Percentiles rank a stretch among this genome's conserved stretches.
Conservation (phyloP, 2,888 invertebrate genomes). For the Empis livida region DNA sequence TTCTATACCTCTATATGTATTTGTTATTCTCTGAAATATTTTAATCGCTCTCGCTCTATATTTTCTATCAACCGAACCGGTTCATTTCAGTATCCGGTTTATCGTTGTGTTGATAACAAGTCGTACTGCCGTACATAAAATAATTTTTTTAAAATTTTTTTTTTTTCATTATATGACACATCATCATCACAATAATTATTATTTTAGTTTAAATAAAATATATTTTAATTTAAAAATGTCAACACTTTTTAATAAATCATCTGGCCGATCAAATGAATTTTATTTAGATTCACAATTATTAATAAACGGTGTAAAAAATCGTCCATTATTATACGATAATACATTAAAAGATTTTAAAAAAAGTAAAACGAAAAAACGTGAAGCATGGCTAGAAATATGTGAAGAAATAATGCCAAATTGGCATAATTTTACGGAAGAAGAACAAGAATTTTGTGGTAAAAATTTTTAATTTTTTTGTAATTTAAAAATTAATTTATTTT, state of each 20-base stretch:
- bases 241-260: neutral
- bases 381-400: neutral
- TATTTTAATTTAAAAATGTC: neutral
- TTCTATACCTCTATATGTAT: no score
- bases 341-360: neutral
- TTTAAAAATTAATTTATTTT: no score
- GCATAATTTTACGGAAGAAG: neutral
- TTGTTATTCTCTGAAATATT: no score
- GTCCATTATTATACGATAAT: neutral
- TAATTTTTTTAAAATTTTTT: neutral
- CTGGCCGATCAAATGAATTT: neutral
- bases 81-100: neutral
- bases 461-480: no score
- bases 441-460: neutral
- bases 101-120: neutral
- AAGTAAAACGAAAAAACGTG: neutral
- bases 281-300: neutral
- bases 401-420: neutral
- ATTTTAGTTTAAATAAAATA: neutral
- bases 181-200: no score
- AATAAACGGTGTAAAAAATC: neutral
- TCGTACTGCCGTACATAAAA: no score
- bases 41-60: no score
- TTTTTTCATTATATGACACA: no score
- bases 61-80: neutral